Evolutionary conservation across 2,113 vertebrate species (phyloP).

Genomic region (Seriola dumerili): DNA sequence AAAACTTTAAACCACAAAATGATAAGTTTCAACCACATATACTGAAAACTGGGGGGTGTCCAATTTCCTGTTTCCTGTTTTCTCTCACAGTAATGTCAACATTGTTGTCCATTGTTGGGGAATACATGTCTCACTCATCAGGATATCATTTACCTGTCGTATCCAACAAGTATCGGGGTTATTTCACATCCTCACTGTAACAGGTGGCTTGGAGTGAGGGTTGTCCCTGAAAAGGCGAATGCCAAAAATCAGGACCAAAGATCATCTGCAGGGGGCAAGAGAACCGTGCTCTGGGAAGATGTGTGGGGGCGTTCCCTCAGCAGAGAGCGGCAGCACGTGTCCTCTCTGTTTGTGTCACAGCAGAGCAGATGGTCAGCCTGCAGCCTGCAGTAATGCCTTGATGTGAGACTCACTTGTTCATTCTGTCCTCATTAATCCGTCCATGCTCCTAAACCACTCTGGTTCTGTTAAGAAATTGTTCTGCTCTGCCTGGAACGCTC

Average conservation of each 20-base stretch:
- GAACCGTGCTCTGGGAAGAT: conserved; percentile 45
- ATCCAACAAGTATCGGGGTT: neutral
- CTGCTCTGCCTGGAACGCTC: conserved; percentile 3
- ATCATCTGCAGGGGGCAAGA: conserved; percentile 61
- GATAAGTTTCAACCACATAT: neutral
- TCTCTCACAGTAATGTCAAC: neutral
- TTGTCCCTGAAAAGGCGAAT: conserved; percentile 31
- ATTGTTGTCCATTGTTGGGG: too few relatives aligned
- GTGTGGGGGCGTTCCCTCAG: conserved; percentile 76
- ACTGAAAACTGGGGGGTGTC: neutral
- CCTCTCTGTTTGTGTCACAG: conserved; percentile 85
- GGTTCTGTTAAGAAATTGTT: conserved; percentile 41
- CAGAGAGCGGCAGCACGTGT: conserved; percentile 79
- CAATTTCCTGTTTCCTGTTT: neutral
- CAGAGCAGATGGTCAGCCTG: conserved; percentile 86
- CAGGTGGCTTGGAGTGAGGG: conserved; percentile 32
- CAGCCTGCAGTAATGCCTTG: conserved; percentile 78
- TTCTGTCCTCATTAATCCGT: conserved; percentile 71
- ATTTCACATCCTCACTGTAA: conserved; percentile 13
- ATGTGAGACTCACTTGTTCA: conserved; percentile 73
- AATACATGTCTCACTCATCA: neutral
- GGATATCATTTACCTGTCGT: neutral
- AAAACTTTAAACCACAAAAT: too few relatives aligned
- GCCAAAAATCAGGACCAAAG: conserved; percentile 40
- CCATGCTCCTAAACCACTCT: conserved; percentile 46